Percentiles rank a stretch among this genome's conserved stretches.
phyloP scores from a whole-genome alignment of 2,113 vertebrate genomes.

The Riparia riparia region DNA sequence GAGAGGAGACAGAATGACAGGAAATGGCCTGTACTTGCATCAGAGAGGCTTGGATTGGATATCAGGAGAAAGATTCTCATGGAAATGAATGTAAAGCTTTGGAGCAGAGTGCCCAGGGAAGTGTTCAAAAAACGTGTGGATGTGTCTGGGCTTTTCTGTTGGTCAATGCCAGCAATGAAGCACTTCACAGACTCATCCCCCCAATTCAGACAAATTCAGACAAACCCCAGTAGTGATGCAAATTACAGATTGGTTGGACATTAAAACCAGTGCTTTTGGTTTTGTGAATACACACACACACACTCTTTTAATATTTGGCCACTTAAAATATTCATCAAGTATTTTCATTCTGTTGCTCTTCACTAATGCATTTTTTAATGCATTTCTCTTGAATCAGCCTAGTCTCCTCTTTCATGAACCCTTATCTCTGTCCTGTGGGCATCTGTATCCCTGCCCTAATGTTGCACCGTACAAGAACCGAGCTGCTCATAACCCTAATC shows the following conservation, averaged over 20 bases:
- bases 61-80: background rate
- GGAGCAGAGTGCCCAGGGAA: background rate
- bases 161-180: background rate
- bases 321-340: constrained; percentile 38
- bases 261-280: background rate
- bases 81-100: background rate
- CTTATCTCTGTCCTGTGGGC: constrained; percentile 53
- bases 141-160: background rate
- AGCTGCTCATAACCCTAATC: constrained; percentile 46
- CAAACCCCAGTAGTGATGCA: background rate
- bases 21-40: background rate
- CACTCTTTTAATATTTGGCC: background rate
- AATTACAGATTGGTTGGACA: background rate
- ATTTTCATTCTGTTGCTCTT: constrained; percentile 27
- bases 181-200: background rate
- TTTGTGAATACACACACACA: background rate
- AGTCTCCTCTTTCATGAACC: constrained; percentile 33
- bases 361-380: background rate
- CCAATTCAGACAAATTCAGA: background rate
- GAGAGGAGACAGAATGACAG: background rate
- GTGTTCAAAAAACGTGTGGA: background rate
- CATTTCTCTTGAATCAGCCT: background rate
- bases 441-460: constrained; percentile 31
- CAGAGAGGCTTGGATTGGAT: background rate
- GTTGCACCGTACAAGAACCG: background rate